Evolutionary conservation across 2,797 vertebrate species (phyloP).

Genomic region (Delichon dasypus): DNA sequence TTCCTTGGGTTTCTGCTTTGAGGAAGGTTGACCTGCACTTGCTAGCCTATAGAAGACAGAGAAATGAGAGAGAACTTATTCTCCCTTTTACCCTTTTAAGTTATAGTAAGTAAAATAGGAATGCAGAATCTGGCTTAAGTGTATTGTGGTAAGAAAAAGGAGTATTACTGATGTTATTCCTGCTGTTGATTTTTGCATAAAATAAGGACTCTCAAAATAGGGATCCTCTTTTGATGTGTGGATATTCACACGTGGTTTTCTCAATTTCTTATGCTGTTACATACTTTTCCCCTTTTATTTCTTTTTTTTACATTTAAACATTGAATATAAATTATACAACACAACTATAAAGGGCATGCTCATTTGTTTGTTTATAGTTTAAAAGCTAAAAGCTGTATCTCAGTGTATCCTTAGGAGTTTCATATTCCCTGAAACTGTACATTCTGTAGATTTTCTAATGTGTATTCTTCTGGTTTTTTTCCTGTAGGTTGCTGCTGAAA

Average conservation of each 20-base stretch:
- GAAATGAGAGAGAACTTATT: background rate
- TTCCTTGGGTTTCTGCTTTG: background rate
- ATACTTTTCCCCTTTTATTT: background rate
- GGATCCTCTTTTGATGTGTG: background rate
- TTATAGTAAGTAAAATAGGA: background rate
- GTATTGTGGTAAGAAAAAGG: background rate
- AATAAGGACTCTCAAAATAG: background rate
- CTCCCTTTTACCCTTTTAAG: background rate
- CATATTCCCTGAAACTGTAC: background rate
- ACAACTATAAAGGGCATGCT: background rate
- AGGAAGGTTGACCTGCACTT: background rate
- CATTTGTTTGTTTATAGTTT: slow-evolving; percentile 67
- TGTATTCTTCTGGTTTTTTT: slow-evolving; percentile 70
- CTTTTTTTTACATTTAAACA: background rate
- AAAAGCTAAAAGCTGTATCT: background rate
- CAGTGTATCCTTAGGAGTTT: background rate
- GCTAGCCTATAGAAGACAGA: background rate
- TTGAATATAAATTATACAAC: background rate
- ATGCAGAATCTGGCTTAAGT: background rate
- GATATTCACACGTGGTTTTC: background rate
- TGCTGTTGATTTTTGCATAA: background rate
- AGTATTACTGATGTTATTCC: background rate
- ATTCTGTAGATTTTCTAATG: background rate
- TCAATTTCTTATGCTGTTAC: background rate
- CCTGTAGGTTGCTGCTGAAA: slow-evolving; percentile 89